Percentiles rank a stretch among this genome's conserved stretches.
Conservation (phyloP, 2,888 invertebrate genomes). For the Cataglyphis livida region DNA sequence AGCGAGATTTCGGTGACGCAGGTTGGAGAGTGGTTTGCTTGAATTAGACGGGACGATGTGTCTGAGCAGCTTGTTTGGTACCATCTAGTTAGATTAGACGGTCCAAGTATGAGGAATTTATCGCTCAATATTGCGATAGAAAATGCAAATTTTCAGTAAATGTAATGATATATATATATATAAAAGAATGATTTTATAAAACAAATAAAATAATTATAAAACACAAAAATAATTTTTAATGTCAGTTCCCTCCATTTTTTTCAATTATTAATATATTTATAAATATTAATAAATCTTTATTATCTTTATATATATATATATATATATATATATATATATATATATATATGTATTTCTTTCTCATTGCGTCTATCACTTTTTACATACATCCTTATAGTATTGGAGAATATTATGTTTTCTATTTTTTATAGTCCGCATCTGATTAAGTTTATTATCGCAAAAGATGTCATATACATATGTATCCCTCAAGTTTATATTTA, state of each 20-base stretch:
- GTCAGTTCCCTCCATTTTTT: not conserved
- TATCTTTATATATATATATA: not conserved
- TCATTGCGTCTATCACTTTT: not conserved
- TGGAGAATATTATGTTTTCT: not conserved
- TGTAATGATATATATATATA: not conserved
- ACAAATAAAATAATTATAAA: not conserved
- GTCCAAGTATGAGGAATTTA: slow-evolving; percentile 1
- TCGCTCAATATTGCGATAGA: slow-evolving; percentile 13
- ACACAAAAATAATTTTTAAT: not conserved
- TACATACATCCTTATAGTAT: not conserved
- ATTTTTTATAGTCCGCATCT: not conserved
- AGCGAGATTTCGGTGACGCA: slow-evolving; percentile 37
- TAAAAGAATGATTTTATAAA: not conserved
- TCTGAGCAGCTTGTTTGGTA: slow-evolving; percentile 43
- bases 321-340: too few relatives aligned
- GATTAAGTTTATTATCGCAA: slow-evolving; percentile 1
- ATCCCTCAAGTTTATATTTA: not conserved
- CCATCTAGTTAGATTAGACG: slow-evolving; percentile 46
- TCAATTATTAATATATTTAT: too few relatives aligned
- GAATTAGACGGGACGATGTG: slow-evolving; percentile 50
- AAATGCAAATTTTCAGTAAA: not conserved
- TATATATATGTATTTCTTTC: not conserved
- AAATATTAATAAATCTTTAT: too few relatives aligned
- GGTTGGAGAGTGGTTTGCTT: slow-evolving; percentile 38
- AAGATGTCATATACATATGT: not conserved